Evolutionary conservation across 2,797 vertebrate genomes (phyloP).

Genomic region (Poeciliopsis presidionis): DNA sequence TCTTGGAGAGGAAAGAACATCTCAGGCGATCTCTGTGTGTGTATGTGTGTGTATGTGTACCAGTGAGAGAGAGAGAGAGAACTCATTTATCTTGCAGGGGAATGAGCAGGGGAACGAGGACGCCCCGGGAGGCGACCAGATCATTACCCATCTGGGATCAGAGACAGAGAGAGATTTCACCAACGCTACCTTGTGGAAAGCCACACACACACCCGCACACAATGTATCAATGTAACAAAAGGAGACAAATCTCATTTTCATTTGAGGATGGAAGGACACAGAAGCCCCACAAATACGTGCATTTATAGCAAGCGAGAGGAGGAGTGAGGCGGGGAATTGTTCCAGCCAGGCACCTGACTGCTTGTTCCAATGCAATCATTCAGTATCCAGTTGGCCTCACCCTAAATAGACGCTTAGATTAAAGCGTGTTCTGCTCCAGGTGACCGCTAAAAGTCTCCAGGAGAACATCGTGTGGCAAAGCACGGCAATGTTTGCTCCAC

Average conservation of each 20-base stretch:
- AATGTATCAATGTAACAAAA: conserved; percentile 84
- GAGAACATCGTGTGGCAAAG: conserved; percentile 28
- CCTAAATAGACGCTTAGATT: conserved; percentile 78
- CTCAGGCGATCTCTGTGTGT: conserved; percentile 34
- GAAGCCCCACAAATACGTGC: conserved; percentile 72
- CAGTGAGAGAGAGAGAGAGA: conserved; percentile 20
- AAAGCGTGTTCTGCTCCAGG: conserved; percentile 70
- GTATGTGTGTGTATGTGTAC: conserved; percentile 7
- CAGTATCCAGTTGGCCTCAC: conserved; percentile 65
- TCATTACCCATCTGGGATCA: conserved; percentile 85
- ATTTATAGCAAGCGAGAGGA: conserved; percentile 66
- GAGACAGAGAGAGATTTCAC: conserved; percentile 65
- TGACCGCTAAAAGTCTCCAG: conserved; percentile 47
- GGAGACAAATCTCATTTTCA: conserved; percentile 87
- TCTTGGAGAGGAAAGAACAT: conserved; percentile 76
- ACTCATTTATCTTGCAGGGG: conserved; percentile 83
- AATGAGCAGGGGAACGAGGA: conserved; percentile 76
- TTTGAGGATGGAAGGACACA: conserved; percentile 75
- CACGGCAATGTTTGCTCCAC: conserved; percentile 8
- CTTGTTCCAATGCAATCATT: conserved; percentile 76
- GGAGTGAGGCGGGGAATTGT: conserved; percentile 68
- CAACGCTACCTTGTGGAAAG: conserved; percentile 50
- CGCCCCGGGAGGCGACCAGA: conserved; percentile 78
- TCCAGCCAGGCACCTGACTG: conserved; percentile 63
- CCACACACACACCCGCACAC: conserved; percentile 36